These are phyloP conservation scores for Echinarachnius parma DNA, from an alignment of 53 echinoderm and acorn worm species.

Conservation along the genomic window DNA sequence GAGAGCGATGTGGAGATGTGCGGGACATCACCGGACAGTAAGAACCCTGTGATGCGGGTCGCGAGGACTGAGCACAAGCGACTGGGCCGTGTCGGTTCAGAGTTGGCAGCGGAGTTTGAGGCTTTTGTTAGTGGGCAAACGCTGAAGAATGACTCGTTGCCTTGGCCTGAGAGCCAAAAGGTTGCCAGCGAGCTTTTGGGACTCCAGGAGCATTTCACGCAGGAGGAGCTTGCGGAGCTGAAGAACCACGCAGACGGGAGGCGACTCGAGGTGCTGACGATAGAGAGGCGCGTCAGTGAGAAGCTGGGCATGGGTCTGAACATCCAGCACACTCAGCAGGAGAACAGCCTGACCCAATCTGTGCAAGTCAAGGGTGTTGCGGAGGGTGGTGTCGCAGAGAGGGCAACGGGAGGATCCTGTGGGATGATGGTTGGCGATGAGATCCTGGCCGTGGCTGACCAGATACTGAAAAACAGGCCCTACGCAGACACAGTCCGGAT, in stretches of 20 bases:
- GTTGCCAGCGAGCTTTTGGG: constrained; percentile 54
- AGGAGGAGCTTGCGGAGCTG: constrained; percentile 45
- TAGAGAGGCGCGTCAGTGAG: constrained; percentile 70
- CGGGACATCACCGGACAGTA: background rate
- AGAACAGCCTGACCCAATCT: constrained; percentile 67
- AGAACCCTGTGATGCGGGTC: constrained; percentile 19
- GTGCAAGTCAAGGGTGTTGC: constrained; percentile 77
- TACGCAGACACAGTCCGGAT: constrained; percentile 70
- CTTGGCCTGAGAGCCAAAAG: constrained; percentile 26
- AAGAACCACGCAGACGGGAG: constrained; percentile 55
- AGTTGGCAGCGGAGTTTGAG: constrained; percentile 66
- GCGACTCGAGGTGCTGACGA: constrained; percentile 61
- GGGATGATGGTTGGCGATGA: constrained; percentile 66
- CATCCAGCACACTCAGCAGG: constrained; percentile 79
- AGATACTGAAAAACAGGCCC: constrained; percentile 62
- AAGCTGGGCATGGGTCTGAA: constrained; percentile 93
- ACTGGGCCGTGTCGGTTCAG: constrained; percentile 67
- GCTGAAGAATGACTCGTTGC: constrained; percentile 24
- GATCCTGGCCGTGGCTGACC: constrained; percentile 67
- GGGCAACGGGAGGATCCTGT: constrained; percentile 53
- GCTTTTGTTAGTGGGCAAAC: constrained; percentile 57
- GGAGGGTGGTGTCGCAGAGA: constrained; percentile 76
- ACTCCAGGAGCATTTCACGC: constrained; percentile 36
- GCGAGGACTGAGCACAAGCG: constrained; percentile 37
- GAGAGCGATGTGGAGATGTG: constrained; percentile 24